Evolutionary conservation across 2,797 vertebrate species (phyloP).

Genomic region (Tadarida brasiliensis): DNA sequence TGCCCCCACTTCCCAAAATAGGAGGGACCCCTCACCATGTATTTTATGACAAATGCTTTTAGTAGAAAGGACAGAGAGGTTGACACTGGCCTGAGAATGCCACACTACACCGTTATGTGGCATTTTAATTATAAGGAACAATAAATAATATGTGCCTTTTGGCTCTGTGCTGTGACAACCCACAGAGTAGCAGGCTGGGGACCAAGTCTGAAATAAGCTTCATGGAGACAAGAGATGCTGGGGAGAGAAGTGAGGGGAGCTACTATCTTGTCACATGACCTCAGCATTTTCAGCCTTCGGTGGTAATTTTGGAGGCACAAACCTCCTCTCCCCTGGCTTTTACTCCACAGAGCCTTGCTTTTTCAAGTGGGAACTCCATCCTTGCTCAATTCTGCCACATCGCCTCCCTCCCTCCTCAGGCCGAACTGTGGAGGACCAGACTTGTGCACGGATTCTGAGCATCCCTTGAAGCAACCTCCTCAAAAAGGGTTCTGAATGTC

Average conservation of each 20-base stretch:
- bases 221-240: too few species aligned
- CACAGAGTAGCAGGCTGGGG: not conserved
- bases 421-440: not conserved
- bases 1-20: not conserved
- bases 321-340: not conserved
- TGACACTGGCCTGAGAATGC: not conserved
- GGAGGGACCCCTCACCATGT: not conserved
- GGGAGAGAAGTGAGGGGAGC: not conserved
- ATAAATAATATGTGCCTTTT: not conserved
- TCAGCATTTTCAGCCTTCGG: not conserved
- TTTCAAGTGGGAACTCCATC: not conserved
- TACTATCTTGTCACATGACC: not conserved
- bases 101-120: rapidly evolving
- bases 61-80: not conserved
- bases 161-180: not conserved
- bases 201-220: not conserved
- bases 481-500: not conserved
- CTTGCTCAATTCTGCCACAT: not conserved
- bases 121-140: not conserved
- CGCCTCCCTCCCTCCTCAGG: not conserved
- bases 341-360: not conserved
- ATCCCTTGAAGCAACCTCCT: not conserved
- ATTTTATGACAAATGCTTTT: not conserved
- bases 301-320: not conserved
- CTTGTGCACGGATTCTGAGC: not conserved